Percentiles rank a stretch among this genome's conserved stretches.
These are phyloP conservation scores for Mesembrinibis cayennensis DNA, from an alignment of 2,113 vertebrate genomes.

Conservation along the genomic window DNA sequence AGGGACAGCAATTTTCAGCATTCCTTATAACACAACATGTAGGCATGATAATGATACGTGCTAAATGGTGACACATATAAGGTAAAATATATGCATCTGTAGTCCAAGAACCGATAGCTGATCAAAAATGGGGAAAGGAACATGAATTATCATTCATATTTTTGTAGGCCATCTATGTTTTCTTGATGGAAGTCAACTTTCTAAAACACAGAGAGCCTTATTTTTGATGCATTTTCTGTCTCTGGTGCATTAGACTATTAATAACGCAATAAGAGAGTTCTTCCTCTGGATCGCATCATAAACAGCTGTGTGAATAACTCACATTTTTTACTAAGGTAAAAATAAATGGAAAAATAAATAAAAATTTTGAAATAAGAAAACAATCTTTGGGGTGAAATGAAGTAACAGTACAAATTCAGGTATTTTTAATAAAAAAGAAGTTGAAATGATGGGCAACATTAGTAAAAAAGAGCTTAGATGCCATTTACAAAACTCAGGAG, in stretches of 20 bases:
- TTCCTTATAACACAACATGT: not conserved
- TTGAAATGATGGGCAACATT: not conserved
- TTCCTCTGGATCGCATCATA: not conserved
- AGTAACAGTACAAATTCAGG: not conserved
- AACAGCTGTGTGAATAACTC: not conserved
- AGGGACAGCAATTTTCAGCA: not conserved
- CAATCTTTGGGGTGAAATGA: not conserved
- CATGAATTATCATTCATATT: not conserved
- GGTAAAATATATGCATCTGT: not conserved
- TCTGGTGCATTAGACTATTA: not conserved
- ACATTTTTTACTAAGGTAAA: not conserved
- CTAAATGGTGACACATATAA: not conserved
- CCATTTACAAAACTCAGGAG: not conserved
- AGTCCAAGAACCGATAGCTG: not conserved
- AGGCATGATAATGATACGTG: not conserved
- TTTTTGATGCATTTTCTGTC: not conserved
- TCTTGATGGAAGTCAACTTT: not conserved
- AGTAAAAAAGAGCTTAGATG: not conserved
- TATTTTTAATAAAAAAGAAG: not conserved
- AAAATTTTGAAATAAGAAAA: not conserved
- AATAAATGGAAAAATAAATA: not conserved
- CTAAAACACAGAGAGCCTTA: not conserved
- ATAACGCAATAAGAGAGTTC: not conserved
- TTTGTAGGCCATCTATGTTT: not conserved
- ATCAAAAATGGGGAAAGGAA: not conserved